Percentiles rank a stretch among this genome's conserved stretches.
Evolutionary conservation across 2,888 invertebrate species (phyloP).

Genomic region (Lasius fuliginosus): DNA sequence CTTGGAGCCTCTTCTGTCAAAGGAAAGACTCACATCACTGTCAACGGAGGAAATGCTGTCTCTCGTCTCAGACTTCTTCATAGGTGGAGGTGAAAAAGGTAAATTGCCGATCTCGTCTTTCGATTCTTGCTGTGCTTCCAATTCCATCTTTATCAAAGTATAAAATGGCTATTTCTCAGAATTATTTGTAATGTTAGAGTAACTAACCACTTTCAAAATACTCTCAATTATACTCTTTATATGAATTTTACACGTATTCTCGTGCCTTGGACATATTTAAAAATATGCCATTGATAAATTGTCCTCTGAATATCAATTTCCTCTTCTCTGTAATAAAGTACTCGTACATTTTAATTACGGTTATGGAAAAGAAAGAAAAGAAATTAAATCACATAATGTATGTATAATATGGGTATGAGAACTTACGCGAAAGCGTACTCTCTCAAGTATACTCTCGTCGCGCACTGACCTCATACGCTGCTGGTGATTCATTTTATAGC

Average conservation of each 20-base stretch:
- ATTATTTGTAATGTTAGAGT: neutral
- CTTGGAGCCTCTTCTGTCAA: constrained; percentile 86
- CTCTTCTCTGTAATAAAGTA: neutral
- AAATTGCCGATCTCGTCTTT: constrained; percentile 83
- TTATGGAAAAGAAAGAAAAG: too few species aligned
- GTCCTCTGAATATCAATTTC: too few species aligned
- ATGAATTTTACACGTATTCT: neutral
- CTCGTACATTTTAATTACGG: neutral
- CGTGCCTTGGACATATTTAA: neutral
- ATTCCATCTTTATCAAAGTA: constrained; percentile 68
- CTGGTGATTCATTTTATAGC: constrained; percentile 81
- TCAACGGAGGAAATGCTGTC: constrained; percentile 89
- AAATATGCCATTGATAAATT: neutral
- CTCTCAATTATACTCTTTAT: neutral
- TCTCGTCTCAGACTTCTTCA: constrained; percentile 88
- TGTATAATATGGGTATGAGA: neutral
- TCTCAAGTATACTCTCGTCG: neutral
- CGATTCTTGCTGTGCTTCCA: constrained; percentile 82
- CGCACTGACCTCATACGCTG: constrained; percentile 81
- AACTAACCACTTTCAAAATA: neutral
- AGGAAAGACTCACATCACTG: constrained; percentile 88
- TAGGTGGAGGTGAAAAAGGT: constrained; percentile 85
- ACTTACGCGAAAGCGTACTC: constrained; percentile 3
- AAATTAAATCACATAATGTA: neutral
- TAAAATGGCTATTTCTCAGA: neutral